phyloP scores from a whole-genome alignment of 2,888 invertebrate genomes.

The Myathropa florea region DNA sequence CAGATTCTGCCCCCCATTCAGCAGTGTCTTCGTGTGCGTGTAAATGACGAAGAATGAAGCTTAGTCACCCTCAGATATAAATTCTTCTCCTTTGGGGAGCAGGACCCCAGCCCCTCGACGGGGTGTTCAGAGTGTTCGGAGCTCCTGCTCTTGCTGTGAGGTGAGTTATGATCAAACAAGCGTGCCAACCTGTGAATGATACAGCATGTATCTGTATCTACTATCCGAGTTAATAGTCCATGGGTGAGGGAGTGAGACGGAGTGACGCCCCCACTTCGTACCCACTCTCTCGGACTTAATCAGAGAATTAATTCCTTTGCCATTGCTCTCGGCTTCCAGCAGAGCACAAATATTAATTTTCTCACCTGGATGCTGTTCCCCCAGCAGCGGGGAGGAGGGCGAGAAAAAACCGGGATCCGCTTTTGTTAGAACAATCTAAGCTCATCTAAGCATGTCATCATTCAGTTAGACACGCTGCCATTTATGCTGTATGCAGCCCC shows the following conservation, averaged over 20 bases:
- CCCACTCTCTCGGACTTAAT: slow-evolving; percentile 48
- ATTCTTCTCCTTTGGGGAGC: not conserved
- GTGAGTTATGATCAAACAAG: slow-evolving; percentile 51
- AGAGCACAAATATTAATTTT: slow-evolving; percentile 71
- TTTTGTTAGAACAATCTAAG: slow-evolving; percentile 66
- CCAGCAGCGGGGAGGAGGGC: slow-evolving; percentile 26
- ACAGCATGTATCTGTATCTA: slow-evolving; percentile 36
- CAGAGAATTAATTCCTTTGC: slow-evolving; percentile 55
- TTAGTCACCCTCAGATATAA: slow-evolving; percentile 42
- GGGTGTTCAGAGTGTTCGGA: not conserved
- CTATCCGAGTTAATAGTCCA: slow-evolving; percentile 34
- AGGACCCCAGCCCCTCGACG: not conserved
- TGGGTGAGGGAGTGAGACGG: slow-evolving; percentile 3
- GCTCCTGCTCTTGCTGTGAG: slow-evolving; percentile 4
- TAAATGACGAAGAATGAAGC: slow-evolving; percentile 30
- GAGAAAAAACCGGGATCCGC: slow-evolving; percentile 17
- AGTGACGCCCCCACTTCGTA: not conserved
- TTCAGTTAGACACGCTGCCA: slow-evolving; percentile 69
- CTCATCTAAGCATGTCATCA: slow-evolving; percentile 70
- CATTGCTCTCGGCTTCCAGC: slow-evolving; percentile 32
- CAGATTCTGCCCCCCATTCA: not conserved
- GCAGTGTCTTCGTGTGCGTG: not conserved
- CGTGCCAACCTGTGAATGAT: slow-evolving; percentile 49
- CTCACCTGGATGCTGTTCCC: slow-evolving; percentile 52
- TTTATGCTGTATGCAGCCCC: slow-evolving; percentile 50